phyloP scores from a whole-genome alignment of 2,113 vertebrate species.

The Holacanthus passer region DNA sequence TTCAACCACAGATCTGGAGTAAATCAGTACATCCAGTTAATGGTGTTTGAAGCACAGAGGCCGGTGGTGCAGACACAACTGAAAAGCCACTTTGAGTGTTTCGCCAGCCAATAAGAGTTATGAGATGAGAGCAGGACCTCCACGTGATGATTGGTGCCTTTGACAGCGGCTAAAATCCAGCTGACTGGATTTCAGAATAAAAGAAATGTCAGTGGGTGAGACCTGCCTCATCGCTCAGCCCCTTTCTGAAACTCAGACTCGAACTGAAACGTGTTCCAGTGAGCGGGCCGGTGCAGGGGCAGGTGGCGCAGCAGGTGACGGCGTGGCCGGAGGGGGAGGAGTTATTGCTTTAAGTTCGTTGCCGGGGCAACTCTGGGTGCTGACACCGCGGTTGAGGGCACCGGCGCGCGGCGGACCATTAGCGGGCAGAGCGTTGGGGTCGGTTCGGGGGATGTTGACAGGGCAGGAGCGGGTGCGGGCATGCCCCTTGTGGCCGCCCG shows the following conservation, averaged over 20 bases:
- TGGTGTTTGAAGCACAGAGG: background rate
- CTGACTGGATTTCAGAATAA: conserved; percentile 11
- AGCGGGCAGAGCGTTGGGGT: conserved; percentile 60
- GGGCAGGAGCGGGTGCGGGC: conserved; percentile 95
- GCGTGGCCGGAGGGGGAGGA: conserved; percentile 30
- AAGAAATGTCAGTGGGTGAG: background rate
- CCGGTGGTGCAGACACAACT: background rate
- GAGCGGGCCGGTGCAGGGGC: conserved; percentile 74
- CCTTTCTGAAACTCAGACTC: conserved; percentile 61
- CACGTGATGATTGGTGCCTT: background rate
- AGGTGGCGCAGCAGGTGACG: conserved; percentile 17
- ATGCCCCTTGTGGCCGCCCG: conserved; percentile 85
- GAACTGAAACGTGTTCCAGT: conserved; percentile 85
- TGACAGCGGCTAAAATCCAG: conserved; percentile 14
- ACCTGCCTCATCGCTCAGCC: background rate
- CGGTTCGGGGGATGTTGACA: conserved; percentile 86
- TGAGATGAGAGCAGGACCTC: conserved; percentile 28
- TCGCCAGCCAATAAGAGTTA: background rate
- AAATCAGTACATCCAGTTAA: background rate
- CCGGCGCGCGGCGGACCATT: conserved; percentile 43
- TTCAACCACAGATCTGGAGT: accelerated
- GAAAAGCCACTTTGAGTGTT: background rate
- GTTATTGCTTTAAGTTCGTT: conserved; percentile 90
- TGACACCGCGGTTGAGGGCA: conserved; percentile 80
- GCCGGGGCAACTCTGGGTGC: conserved; percentile 90